Conservation (phyloP, 2,113 vertebrate species). For the Siniperca knerii region DNA sequence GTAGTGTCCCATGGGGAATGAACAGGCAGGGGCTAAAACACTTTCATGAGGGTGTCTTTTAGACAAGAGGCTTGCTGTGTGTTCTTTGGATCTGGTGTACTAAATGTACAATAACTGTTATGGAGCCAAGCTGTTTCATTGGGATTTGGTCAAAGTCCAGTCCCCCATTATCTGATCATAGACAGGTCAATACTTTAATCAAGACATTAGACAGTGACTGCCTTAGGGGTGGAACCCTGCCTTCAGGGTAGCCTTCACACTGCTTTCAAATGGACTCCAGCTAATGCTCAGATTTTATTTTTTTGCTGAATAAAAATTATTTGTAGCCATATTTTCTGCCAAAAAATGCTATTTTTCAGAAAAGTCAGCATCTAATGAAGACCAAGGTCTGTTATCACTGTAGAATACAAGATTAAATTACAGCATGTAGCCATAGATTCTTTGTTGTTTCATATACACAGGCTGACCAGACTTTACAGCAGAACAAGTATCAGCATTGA, state of each 20-base stretch:
- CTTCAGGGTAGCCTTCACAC: conserved; percentile 16
- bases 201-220: conserved; percentile 44
- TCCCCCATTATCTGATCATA: conserved; percentile 57
- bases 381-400: conserved; percentile 2
- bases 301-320: not conserved
- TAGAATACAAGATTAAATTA: not conserved
- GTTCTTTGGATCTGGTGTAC: conserved; percentile 30
- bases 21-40: conserved; percentile 43
- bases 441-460: not conserved
- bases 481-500: not conserved
- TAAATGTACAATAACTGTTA: conserved; percentile 44
- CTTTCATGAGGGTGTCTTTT: conserved; percentile 28
- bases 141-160: conserved; percentile 45
- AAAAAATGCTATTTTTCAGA: not conserved
- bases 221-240: conserved; percentile 23
- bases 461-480: not conserved
- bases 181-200: conserved; percentile 62
- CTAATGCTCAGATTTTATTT: conserved; percentile 6
- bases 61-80: not conserved
- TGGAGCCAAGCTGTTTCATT: conserved; percentile 29
- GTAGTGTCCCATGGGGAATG: conserved; percentile 19
- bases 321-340: not conserved
- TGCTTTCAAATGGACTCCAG: conserved; percentile 29
- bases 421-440: not conserved
- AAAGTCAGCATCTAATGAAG: conserved; percentile 2